phyloP scores from a whole-genome alignment of 2,888 invertebrate genomes.

The Notodonta ziczac region DNA sequence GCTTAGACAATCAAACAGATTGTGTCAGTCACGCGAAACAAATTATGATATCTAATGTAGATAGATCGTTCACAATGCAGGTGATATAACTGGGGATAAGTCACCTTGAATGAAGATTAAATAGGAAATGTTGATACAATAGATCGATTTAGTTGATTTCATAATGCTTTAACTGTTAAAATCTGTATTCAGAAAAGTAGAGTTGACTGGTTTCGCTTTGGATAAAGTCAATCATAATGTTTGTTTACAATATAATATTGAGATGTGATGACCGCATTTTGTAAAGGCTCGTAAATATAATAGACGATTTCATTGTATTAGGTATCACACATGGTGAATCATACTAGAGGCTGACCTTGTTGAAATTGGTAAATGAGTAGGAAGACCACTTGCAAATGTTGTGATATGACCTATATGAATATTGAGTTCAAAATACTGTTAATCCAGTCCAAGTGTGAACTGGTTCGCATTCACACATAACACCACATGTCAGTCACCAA shows the following conservation, averaged over 20 bases:
- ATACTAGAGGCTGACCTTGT: too few relatives aligned
- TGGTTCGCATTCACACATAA: neutral
- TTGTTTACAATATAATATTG: too few relatives aligned
- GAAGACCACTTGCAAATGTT: too few relatives aligned
- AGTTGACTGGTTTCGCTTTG: neutral
- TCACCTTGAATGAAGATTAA: slow-evolving; percentile 12
- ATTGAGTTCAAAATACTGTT: neutral
- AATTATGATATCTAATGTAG: slow-evolving; percentile 36
- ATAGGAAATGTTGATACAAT: slow-evolving; percentile 5
- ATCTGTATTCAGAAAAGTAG: neutral
- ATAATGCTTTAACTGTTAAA: neutral
- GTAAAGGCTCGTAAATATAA: too few relatives aligned
- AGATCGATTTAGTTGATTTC: neutral
- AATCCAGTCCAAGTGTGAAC: neutral
- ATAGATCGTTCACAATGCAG: slow-evolving; percentile 22
- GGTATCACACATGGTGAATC: too few relatives aligned
- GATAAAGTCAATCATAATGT: neutral
- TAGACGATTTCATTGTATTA: too few relatives aligned
- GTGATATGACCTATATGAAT: neutral
- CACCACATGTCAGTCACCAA: neutral
- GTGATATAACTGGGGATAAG: slow-evolving; percentile 6
- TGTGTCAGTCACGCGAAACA: slow-evolving; percentile 45
- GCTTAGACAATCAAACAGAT: slow-evolving; percentile 40
- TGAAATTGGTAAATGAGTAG: too few relatives aligned
- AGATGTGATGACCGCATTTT: too few relatives aligned